These are phyloP conservation scores for Cladorhizidae sp. DNA, from an alignment of 37 sponge, comb jelly and placozoan species.

Conservation along the genomic window DNA sequence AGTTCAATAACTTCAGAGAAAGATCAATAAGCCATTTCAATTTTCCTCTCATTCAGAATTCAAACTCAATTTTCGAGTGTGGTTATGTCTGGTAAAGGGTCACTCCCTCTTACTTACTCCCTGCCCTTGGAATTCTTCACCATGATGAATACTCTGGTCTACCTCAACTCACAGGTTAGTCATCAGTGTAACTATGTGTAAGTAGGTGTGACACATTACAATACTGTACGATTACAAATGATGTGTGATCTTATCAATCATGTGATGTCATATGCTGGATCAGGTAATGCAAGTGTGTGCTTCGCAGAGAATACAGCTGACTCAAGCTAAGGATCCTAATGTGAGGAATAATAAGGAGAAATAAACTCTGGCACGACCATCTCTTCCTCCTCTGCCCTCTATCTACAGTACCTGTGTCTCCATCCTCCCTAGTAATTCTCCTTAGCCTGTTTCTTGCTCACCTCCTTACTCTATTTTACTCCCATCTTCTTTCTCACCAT, in stretches of 20 bases:
- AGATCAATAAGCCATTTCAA: too few relatives aligned
- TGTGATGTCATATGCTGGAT: neutral
- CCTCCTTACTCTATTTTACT: neutral
- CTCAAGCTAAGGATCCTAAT: too few relatives aligned
- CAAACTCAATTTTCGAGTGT: neutral
- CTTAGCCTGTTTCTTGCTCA: neutral
- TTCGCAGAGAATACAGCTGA: neutral
- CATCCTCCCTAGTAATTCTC: too few relatives aligned
- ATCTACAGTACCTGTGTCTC: too few relatives aligned
- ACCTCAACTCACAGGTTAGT: conserved; percentile 16
- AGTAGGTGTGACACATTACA: too few relatives aligned
- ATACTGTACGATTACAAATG: neutral
- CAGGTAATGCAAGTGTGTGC: conserved; percentile 31
- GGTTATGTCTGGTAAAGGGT: conserved; percentile 5
- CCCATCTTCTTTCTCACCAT: too few relatives aligned
- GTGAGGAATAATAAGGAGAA: too few relatives aligned
- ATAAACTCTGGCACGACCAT: too few relatives aligned
- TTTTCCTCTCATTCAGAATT: too few relatives aligned
- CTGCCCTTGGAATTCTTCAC: conserved; percentile 31
- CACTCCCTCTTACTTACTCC: neutral
- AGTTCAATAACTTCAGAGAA: too few relatives aligned
- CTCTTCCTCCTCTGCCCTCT: too few relatives aligned
- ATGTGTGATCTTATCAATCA: neutral
- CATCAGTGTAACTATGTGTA: neutral
- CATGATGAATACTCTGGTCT: conserved; percentile 56